A percentile compares a stretch with the other conserved stretches of the same genome.
Evolutionary conservation across 2,113 vertebrate species (phyloP).

Genomic region (Oncorhynchus keta): DNA sequence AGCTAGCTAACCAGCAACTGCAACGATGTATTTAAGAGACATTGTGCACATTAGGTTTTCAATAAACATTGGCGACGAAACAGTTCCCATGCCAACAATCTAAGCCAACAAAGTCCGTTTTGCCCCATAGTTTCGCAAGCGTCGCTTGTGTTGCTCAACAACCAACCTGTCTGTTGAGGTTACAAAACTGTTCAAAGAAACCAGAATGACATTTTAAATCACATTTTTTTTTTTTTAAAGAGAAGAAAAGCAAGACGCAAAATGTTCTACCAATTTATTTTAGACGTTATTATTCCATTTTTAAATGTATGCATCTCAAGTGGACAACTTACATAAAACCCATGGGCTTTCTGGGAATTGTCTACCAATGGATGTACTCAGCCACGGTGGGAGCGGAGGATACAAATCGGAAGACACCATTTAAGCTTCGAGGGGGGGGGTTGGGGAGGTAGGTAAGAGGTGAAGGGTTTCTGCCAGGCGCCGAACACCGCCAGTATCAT

Average conservation of each 20-base stretch:
- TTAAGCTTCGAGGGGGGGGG: conserved; percentile 35
- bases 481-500: conserved; percentile 46
- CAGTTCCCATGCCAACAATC: too few species aligned
- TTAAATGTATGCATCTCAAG: conserved; percentile 66
- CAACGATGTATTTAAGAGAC: too few species aligned
- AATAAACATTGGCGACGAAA: too few species aligned
- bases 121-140: too few species aligned
- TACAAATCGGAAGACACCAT: conserved; percentile 48
- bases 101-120: too few species aligned
- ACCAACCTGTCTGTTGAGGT: too few species aligned
- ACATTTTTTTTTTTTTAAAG: background rate
- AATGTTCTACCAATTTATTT: conserved; percentile 47
- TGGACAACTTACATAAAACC: conserved; percentile 65
- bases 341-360: conserved; percentile 59
- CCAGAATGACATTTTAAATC: background rate
- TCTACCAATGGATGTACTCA: conserved; percentile 49
- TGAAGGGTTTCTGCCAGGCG: conserved; percentile 53
- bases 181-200: background rate
- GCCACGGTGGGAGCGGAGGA: conserved; percentile 33
- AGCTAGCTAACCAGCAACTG: too few species aligned
- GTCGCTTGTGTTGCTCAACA: too few species aligned
- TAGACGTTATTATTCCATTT: conserved; percentile 71
- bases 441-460: conserved; percentile 3
- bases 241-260: background rate
- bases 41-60: too few species aligned